These are phyloP conservation scores for Hypocryptadius cinnamomeus DNA, from an alignment of 2,113 vertebrate genomes.

Conservation along the genomic window DNA sequence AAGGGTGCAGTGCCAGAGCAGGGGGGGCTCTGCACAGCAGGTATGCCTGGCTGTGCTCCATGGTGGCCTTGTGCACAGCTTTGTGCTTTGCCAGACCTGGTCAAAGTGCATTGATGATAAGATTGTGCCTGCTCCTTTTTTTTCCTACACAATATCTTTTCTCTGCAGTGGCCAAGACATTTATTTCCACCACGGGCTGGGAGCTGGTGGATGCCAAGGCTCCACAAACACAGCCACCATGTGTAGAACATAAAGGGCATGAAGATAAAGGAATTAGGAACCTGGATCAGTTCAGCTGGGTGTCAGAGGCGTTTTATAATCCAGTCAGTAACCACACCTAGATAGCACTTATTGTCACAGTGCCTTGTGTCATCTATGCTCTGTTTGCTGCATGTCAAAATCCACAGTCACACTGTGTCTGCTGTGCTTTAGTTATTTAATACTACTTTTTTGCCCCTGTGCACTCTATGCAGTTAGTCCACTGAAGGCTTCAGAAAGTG, in stretches of 20 bases:
- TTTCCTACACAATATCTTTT: not conserved
- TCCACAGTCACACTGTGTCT: not conserved
- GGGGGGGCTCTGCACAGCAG: not conserved
- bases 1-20: not conserved
- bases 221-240: not conserved
- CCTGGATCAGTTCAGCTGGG: not conserved
- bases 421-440: not conserved
- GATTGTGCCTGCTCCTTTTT: not conserved
- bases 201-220: not conserved
- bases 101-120: slow-evolving; percentile 30
- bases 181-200: not conserved
- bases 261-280: not conserved
- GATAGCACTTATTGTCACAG: not conserved
- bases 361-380: not conserved
- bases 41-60: not conserved
- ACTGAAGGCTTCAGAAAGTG: not conserved
- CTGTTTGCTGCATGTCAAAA: not conserved
- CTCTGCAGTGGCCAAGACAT: not conserved
- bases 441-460: accelerated
- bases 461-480: not conserved
- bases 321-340: not conserved
- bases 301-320: not conserved
- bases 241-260: not conserved
- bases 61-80: not conserved
- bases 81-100: not conserved